Evolutionary conservation across 2,888 invertebrate species (phyloP), one percentile per base, ranked within the genome.

Genomic region (Nymphalis urticae): DNA sequence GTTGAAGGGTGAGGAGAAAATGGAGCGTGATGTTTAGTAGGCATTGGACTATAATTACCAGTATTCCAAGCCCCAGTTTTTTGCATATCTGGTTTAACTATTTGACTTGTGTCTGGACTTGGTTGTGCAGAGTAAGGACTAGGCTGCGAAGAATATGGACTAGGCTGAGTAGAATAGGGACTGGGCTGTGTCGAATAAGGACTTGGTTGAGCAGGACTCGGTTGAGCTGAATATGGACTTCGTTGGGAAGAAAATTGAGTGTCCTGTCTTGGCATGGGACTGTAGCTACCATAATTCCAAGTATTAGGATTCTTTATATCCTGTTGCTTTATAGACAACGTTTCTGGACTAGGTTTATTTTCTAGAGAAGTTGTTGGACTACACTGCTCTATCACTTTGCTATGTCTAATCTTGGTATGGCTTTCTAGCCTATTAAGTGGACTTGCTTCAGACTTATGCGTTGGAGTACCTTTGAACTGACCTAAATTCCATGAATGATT

Each of bases 61-160:
- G 89, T 81, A 74, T 91, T 92, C 92, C 92, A 92, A n/a, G 85
- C 84, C 59, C 82, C 84, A 1, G 89, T 75, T 72, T 92, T 92
- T 66, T 87, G 92, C 5, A 89, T 76, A 1, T 92, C 92, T 9
- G 85, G 78, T 75, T 92, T 92, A 17, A 87, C 86, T 63, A 92
- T 92, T 80, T 92, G 92, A 74, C 92, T 92, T 56, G 92, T 92
- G 74, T 92, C 92, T 24, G 92, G 92, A 68, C 92, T 92, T 60
- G 91, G 91, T 77, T 91, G 91, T 5, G 92, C 91, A 8, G 91
- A 91, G 75, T 92, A 92, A 0, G 91, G 91, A 75, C 91, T 91
- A 51, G 90, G 91, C 66, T 91, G 91, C 0, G 91, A 84, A 2
- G 91, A 90, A 69, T 92, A 92, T 0, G 92, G 92, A 75, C 92